phyloP scores from a whole-genome alignment of 2,888 invertebrate genomes.

The Odontomyia ornata region DNA sequence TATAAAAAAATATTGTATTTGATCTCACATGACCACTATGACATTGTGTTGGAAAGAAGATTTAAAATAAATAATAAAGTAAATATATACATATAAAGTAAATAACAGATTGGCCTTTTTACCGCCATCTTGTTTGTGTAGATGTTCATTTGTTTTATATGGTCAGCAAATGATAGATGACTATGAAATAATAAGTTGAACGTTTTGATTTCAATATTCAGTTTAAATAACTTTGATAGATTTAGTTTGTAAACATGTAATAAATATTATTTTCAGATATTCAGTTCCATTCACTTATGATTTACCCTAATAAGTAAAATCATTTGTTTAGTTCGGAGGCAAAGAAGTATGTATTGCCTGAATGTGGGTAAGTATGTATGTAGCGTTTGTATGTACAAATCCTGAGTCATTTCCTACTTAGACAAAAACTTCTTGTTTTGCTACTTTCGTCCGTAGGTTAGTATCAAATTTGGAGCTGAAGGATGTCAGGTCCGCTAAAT shows the following conservation, averaged over 20 bases:
- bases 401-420: too few species aligned
- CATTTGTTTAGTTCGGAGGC: too few species aligned
- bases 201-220: constrained; percentile 7
- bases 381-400: too few species aligned
- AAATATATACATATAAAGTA: constrained; percentile 25
- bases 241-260: constrained; percentile 23
- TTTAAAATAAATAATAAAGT: constrained; percentile 25
- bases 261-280: constrained; percentile 1
- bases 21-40: constrained; percentile 44
- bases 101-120: constrained; percentile 9
- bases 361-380: too few species aligned
- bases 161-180: constrained; percentile 3
- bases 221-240: neutral
- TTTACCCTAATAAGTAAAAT: too few species aligned
- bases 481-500: too few species aligned
- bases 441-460: too few species aligned
- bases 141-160: constrained; percentile 10
- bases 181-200: constrained; percentile 8
- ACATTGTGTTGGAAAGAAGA: constrained; percentile 37
- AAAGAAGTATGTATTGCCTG: too few species aligned
- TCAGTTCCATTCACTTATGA: too few species aligned
- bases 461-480: too few species aligned
- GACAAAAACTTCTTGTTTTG: too few species aligned
- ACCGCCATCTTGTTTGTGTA: constrained; percentile 19
- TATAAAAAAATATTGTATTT: constrained; percentile 36